A percentile compares a stretch with the other conserved stretches of the same genome.
These are phyloP conservation scores for Champsocephalus esox DNA, from an alignment of 2,797 vertebrate genomes.

Conservation along the genomic window DNA sequence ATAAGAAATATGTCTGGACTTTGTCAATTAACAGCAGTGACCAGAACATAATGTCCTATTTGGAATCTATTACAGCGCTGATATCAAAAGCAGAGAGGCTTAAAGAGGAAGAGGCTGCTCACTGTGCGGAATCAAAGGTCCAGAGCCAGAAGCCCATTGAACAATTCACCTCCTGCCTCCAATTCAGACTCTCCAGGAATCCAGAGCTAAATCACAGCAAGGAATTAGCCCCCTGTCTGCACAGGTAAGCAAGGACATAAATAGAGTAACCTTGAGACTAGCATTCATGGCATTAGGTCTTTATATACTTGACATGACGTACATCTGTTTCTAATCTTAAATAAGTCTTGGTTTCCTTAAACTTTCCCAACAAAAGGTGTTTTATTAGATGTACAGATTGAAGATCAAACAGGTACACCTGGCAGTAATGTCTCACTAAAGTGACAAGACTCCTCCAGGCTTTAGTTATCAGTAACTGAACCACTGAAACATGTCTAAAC, in stretches of 20 bases:
- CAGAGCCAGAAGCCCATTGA: constrained; percentile 10
- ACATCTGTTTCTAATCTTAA: not conserved
- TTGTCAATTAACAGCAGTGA: constrained; percentile 4
- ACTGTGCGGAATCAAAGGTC: constrained; percentile 14
- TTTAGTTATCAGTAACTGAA: constrained; percentile 49
- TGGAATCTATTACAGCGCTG: constrained; percentile 42
- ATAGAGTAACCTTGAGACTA: not conserved
- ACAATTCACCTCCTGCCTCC: constrained; percentile 48
- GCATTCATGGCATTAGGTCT: not conserved
- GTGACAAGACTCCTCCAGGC: constrained; percentile 10
- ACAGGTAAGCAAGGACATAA: constrained; percentile 40
- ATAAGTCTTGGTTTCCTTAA: not conserved
- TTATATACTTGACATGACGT: not conserved
- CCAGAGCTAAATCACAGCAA: constrained; percentile 11
- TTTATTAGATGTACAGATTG: not conserved
- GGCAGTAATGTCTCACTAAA: not conserved
- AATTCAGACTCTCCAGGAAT: constrained; percentile 31
- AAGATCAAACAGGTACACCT: not conserved
- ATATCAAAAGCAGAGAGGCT: not conserved
- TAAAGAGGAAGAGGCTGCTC: constrained; percentile 13
- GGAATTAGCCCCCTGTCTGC: not conserved
- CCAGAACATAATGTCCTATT: not conserved
- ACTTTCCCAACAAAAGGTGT: not conserved
- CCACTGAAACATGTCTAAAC: constrained; percentile 14
- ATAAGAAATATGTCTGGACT: not conserved